Evolutionary conservation across 2,113 vertebrate genomes (phyloP).

Genomic region (Cyphomyrus discorhynchus): DNA sequence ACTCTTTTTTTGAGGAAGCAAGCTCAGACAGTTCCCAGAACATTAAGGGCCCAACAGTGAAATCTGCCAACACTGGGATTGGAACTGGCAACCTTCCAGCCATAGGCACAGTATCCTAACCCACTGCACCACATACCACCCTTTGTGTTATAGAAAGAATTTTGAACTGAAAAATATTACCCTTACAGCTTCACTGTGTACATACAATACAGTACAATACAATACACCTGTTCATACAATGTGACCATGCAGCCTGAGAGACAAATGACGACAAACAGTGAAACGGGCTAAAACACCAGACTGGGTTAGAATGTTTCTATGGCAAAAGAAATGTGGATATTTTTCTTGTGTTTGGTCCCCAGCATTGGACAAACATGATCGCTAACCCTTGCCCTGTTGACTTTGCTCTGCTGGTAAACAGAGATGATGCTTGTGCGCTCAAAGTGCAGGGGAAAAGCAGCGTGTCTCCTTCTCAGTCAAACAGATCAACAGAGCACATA

Average conservation of each 20-base stretch:
- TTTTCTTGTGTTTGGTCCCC: neutral
- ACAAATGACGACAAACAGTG: neutral
- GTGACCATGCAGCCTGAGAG: neutral
- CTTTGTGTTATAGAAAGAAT: neutral
- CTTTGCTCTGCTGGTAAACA: conserved; percentile 11
- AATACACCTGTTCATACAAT: neutral
- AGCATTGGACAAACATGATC: neutral
- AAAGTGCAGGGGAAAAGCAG: neutral
- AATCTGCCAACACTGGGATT: neutral
- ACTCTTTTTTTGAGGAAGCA: neutral
- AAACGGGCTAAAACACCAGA: neutral
- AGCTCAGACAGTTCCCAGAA: neutral
- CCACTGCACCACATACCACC: neutral
- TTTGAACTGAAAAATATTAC: neutral
- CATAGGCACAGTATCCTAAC: neutral
- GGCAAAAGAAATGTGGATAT: neutral
- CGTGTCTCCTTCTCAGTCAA: neutral
- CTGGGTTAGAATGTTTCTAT: neutral
- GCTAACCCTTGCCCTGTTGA: conserved; percentile 17
- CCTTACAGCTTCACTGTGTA: neutral
- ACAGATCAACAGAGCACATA: neutral
- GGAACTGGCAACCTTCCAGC: neutral
- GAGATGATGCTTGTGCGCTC: neutral
- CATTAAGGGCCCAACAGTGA: neutral
- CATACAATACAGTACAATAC: neutral